Evolutionary conservation across 53 echinoderm and acorn worm species (phyloP).

Genomic region (Temnopleurus reevesii): DNA sequence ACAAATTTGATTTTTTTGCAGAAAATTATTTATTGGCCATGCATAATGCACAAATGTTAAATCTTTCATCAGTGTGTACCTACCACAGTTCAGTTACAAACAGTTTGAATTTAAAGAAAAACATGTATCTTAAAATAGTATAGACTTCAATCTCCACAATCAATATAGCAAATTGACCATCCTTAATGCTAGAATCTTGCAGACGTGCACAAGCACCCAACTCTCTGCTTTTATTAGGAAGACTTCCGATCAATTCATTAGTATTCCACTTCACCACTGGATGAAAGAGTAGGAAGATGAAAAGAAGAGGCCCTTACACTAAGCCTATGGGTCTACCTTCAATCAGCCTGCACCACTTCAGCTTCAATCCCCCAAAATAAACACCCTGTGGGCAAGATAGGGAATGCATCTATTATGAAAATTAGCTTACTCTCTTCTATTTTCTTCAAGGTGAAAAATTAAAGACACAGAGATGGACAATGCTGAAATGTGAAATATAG

Average conservation of each 20-base stretch:
- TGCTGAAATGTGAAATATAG: too few relatives aligned
- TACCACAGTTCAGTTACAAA: too few relatives aligned
- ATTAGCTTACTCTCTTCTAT: background rate
- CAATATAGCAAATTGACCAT: background rate
- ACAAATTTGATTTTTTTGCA: too few relatives aligned
- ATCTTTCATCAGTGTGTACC: too few relatives aligned
- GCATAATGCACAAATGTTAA: too few relatives aligned
- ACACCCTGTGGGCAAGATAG: background rate
- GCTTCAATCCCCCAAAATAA: background rate
- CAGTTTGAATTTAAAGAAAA: too few relatives aligned
- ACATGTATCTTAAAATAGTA: too few relatives aligned
- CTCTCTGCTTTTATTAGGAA: background rate
- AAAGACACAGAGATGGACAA: too few relatives aligned
- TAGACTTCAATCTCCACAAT: background rate
- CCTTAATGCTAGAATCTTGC: background rate
- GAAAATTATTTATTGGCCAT: too few relatives aligned
- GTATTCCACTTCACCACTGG: background rate
- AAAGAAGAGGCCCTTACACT: background rate
- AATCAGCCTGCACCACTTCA: background rate
- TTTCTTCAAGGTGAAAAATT: background rate
- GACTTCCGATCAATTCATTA: conserved; percentile 16
- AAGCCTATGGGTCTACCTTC: background rate
- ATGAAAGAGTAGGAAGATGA: background rate
- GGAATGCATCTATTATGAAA: conserved; percentile 23
- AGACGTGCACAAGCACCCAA: background rate